A percentile compares a stretch with the other conserved stretches of the same genome.
Conservation (phyloP, 2,888 invertebrate species). For the Nomada ferruginata region DNA sequence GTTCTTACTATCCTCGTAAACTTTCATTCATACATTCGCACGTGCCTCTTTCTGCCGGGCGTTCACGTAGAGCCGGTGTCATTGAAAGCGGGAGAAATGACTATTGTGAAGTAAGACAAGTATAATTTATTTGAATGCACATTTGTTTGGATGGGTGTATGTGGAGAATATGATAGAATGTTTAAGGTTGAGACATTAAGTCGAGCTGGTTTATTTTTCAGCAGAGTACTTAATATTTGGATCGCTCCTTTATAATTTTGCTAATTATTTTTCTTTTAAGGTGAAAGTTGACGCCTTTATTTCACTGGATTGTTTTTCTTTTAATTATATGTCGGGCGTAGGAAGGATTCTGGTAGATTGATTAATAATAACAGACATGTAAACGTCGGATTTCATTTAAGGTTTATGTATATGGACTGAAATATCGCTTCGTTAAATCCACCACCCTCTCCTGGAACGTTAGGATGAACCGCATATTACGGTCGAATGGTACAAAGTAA, state of each 20-base stretch:
- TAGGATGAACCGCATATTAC: conserved; percentile 17
- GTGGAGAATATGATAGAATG: not conserved
- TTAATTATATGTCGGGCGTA: not conserved
- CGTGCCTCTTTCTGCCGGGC: conserved; percentile 62
- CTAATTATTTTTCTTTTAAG: no score
- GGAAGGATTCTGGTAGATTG: not conserved
- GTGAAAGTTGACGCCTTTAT: no score
- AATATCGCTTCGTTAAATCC: conserved; percentile 53
- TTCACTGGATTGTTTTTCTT: not conserved
- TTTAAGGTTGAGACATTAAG: no score
- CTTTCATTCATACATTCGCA: conserved; percentile 78
- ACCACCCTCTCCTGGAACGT: conserved; percentile 38
- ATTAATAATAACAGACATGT: not conserved
- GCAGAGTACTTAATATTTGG: no score
- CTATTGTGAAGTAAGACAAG: no score
- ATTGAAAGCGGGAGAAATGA: not conserved
- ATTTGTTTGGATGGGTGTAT: not conserved
- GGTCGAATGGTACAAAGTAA: conserved; percentile 51
- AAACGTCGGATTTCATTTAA: conserved; percentile 15
- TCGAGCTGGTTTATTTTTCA: no score
- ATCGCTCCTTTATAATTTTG: no score
- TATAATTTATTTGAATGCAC: not conserved
- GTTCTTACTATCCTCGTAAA: conserved; percentile 79
- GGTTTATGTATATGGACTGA: conserved; percentile 7
- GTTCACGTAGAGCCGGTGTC: conserved; percentile 35